Evolutionary conservation across 1,140 invertebrate species (phyloP).

Genomic region (Akabosia matsudoensis): DNA sequence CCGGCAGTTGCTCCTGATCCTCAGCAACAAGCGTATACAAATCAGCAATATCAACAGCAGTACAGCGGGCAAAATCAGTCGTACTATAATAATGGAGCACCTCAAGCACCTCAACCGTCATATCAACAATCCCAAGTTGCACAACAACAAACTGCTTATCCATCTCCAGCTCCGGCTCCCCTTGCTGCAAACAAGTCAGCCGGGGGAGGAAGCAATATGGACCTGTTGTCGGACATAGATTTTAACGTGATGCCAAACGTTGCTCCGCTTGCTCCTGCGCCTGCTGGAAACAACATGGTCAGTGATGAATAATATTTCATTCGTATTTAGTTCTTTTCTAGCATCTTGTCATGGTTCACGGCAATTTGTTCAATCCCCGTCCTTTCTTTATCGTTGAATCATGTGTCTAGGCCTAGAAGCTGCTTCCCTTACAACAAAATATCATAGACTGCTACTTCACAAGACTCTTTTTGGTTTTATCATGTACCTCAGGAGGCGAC

Average conservation of each 20-base stretch:
- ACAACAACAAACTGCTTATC: not conserved
- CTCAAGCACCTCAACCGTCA: conserved; percentile 29
- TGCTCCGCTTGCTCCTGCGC: conserved; percentile 18
- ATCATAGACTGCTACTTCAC: not conserved
- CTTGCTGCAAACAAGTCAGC: conserved; percentile 36
- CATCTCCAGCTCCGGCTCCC: conserved; percentile 41
- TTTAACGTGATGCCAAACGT: conserved; percentile 20
- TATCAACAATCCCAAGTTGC: conserved; percentile 26
- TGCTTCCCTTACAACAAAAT: not conserved
- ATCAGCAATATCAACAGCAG: not conserved
- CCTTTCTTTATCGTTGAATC: not conserved
- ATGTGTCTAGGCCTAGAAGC: not conserved
- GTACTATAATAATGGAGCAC: not conserved
- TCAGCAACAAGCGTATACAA: conserved; percentile 18
- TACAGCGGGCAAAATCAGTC: too few relatives aligned
- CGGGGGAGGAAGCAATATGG: conserved; percentile 25
- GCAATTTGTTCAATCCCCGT: too few relatives aligned
- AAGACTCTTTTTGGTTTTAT: conserved; percentile 8
- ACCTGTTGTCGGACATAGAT: conserved; percentile 33
- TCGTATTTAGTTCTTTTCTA: too few relatives aligned
- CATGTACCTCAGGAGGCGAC: not conserved
- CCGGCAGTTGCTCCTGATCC: not conserved
- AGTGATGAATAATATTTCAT: not conserved
- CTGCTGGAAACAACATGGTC: not conserved
- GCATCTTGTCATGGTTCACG: too few relatives aligned